Conservation (phyloP, 2,888 invertebrate genomes). For the Athetis lepigone region DNA sequence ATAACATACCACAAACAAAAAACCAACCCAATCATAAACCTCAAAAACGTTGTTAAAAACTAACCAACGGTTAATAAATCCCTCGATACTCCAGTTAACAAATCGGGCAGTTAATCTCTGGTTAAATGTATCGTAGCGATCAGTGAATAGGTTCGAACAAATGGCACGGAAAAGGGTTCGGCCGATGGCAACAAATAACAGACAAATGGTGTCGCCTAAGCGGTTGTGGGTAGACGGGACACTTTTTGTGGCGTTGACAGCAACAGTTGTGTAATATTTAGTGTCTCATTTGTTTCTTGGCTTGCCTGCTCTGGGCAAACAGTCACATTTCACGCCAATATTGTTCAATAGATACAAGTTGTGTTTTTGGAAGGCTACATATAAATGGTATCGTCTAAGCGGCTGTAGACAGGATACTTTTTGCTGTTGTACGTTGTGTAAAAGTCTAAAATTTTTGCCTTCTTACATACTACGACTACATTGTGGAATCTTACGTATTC, state of each 20-base stretch:
- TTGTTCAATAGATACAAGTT: no score
- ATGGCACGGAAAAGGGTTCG: slow-evolving; percentile 87
- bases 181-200: slow-evolving; percentile 84
- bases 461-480: no score
- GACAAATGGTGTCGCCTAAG: slow-evolving; percentile 74
- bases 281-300: neutral
- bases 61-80: slow-evolving; percentile 56
- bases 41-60: slow-evolving; percentile 48
- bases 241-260: slow-evolving; percentile 29
- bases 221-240: slow-evolving; percentile 32
- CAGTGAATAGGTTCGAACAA: slow-evolving; percentile 82
- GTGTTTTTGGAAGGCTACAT: no score
- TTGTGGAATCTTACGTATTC: no score
- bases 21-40: slow-evolving; percentile 31
- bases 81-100: slow-evolving; percentile 72
- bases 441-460: no score
- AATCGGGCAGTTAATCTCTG: slow-evolving; percentile 85
- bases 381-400: no score
- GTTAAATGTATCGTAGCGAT: slow-evolving; percentile 85
- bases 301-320: no score
- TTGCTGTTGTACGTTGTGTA: no score
- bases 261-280: neutral
- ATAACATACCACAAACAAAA: no score
- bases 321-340: no score
- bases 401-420: no score